Base-by-base conservation (phyloP, 2,113 vertebrate genomes). In the Amia ocellicauda region DNA sequence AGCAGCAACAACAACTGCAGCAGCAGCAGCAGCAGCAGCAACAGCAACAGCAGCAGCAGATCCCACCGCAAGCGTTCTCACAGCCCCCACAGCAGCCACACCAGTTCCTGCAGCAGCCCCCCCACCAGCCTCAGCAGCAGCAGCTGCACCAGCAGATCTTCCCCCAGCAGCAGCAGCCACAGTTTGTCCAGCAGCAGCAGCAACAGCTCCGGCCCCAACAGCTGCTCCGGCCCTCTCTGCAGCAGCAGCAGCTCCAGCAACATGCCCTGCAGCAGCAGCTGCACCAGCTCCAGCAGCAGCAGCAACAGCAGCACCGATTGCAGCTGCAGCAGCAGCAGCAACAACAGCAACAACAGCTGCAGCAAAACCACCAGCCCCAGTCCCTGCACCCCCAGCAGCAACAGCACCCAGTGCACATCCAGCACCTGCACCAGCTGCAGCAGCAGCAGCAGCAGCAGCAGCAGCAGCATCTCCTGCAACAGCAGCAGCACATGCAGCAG, bases 1-100 rank as follows among this genome's bases (percentile, higher is more conserved):
- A 82, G 27, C 90, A 85, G 61, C 87, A 83, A 74, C 92, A 91
- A 68, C 85, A 88, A 36, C 84, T 90, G 69, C 43, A 85, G 78
- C 90, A 86, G 49, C 76, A 78, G 57, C 86, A 84, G 61, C 73
- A 86, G 65, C 70, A 86, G 0, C 91, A 90, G 22, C 91, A 85
- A 54, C 86, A 80, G 7, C 85, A 82, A 20, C 80, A 74, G 4
- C 75, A 85, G 0, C 84, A 82, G 31, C 90, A 89, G 24, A 78
- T 80, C 45, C 83, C 78, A 63, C 85, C 76, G 45, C 88, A 87
- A 60, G 82, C 72, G 53, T 85, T 88, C 3, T 10, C 79, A 0
- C 89, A 85, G 42, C 87, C 77, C 10, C 88, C 80, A 29, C 86
- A 83, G 20, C 92, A 88, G 5, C 84, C 75, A n/a, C 87, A 83